Base-by-base conservation (phyloP, 2,888 invertebrate genomes). In the Osmoderma eremita region DNA sequence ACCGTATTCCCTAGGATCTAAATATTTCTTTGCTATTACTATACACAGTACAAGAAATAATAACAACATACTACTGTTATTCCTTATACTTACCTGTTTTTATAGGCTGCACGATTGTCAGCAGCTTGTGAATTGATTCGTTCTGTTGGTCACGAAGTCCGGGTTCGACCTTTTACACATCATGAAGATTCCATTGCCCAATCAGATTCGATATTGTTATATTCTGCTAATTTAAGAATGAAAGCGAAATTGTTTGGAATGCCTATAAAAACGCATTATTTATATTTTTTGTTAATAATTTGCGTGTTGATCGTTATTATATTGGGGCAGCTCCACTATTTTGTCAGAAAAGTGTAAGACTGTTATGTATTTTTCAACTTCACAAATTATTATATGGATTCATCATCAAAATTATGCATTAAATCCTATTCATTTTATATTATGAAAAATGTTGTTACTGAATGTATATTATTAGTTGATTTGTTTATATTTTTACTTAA, bases 131-230 rank as follows among this genome's bases (percentile, higher is more conserved):
- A 87, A 18, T 86, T 86, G 72, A 87, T 92, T n/a, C 89, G 89
- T 79, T 86, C 86, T 15, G 88, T 91, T 63, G 94, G 94, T 0
- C 93, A 93, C 80, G 91, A 92, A 80, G 86, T 93, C 58, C 86
- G 92, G 62, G 88, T 90, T 12, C 86, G 92, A 1, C 93, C 93
- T 0, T 93, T 91, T 78, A 89, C 92, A 1, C 92, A 93, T 82
- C 91, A 92, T 79, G 89, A 90, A 75, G 91, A 92, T 6, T 86
- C 92, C 0, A 88, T 88, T 58, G 87, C 88, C 73, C 92, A 93
- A 82, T 86, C 94, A 73, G 89, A 90, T 75, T 88, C 92, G 0
- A 88, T 94, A 67, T 84, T 94, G 24, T 83, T 93, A 71, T 94
- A 90, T 79, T 89, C 92, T 0, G 90, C 91, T 1, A 90, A 91